phyloP scores from a whole-genome alignment of 2,888 invertebrate species.

The Helleia helle region DNA sequence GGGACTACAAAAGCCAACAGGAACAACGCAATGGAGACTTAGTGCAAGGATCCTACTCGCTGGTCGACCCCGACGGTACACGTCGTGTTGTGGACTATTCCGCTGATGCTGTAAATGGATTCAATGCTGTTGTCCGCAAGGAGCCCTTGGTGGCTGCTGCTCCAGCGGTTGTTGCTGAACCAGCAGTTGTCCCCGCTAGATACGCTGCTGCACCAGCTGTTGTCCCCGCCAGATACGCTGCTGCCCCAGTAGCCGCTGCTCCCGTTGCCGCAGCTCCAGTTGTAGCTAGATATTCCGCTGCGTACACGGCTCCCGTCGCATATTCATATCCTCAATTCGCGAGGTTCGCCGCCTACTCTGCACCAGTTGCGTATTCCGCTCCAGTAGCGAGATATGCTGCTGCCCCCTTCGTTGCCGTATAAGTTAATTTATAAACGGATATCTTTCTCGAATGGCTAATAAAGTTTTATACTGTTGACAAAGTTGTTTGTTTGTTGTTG shows the following conservation, averaged over 20 bases:
- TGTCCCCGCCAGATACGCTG: constrained; percentile 30
- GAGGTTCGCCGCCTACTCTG: constrained; percentile 21
- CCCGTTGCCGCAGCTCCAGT: constrained; percentile 23
- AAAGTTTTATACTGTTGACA: constrained; percentile 31
- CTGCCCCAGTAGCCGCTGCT: constrained; percentile 25
- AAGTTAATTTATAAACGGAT: constrained; percentile 32
- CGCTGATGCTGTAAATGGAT: constrained; percentile 52
- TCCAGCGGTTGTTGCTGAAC: constrained; percentile 30
- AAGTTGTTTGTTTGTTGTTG: constrained; percentile 9
- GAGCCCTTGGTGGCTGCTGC: constrained; percentile 39
- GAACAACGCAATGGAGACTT: constrained; percentile 69
- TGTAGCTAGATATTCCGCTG: constrained; percentile 32
- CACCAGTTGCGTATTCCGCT: constrained; percentile 21
- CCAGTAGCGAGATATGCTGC: constrained; percentile 33
- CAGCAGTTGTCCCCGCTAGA: constrained; percentile 32
- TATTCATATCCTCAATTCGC: constrained; percentile 35
- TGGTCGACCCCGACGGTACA: constrained; percentile 51
- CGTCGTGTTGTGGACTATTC: constrained; percentile 53
- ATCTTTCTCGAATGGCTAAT: constrained; percentile 35
- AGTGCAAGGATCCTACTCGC: constrained; percentile 55
- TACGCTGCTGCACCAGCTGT: constrained; percentile 30
- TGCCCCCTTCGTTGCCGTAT: constrained; percentile 41
- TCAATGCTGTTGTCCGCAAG: constrained; percentile 54
- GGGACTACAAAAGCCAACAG: constrained; percentile 54
- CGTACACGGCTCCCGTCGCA: constrained; percentile 31